Conservation (phyloP, 1,140 invertebrate genomes). For the Achatina immaculata region DNA sequence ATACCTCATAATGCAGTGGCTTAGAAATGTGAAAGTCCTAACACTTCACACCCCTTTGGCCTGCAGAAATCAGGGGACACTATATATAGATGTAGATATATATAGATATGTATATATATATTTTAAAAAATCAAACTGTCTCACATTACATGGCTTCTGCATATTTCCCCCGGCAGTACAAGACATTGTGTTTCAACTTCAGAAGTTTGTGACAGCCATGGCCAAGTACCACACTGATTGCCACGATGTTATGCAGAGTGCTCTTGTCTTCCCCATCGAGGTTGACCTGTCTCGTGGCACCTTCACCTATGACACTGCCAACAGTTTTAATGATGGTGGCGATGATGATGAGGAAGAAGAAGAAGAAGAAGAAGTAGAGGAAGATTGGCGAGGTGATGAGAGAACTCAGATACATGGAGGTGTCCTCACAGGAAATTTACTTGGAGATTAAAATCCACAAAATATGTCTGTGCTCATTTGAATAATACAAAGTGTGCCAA, state of each 20-base stretch:
- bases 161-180: too few relatives aligned
- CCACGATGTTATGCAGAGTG: conserved; percentile 78
- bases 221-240: conserved; percentile 81
- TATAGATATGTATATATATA: too few relatives aligned
- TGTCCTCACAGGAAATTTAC: conserved; percentile 28
- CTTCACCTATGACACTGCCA: conserved; percentile 75
- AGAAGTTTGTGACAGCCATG: conserved; percentile 84
- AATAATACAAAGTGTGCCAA: background rate
- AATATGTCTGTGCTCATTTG: background rate
- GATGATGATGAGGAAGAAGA: conserved; percentile 68
- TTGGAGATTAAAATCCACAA: conserved; percentile 11
- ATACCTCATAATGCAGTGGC: too few relatives aligned
- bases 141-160: too few relatives aligned
- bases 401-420: background rate
- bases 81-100: too few relatives aligned
- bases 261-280: conserved; percentile 93
- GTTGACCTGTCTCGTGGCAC: conserved; percentile 92
- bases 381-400: conserved; percentile 27
- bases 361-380: conserved; percentile 39
- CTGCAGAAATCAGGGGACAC: too few relatives aligned
- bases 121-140: too few relatives aligned
- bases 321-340: conserved; percentile 67
- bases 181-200: conserved; percentile 88
- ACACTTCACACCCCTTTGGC: too few relatives aligned
- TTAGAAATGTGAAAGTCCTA: too few relatives aligned